phyloP scores from a whole-genome alignment of 2,888 invertebrate species.

The Actias luna region DNA sequence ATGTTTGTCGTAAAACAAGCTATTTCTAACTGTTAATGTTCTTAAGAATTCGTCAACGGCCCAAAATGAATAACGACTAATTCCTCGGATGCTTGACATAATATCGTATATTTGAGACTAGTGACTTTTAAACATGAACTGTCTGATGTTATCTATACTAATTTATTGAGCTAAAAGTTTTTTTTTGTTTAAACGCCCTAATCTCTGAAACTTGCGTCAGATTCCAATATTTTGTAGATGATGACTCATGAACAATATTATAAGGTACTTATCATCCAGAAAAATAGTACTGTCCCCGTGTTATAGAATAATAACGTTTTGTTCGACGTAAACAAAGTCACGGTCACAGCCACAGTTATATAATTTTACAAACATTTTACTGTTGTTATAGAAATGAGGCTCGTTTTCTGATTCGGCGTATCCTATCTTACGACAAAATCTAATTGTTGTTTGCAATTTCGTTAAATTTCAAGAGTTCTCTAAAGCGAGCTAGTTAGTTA shows the following conservation, averaged over 20 bases:
- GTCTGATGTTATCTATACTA: not conserved
- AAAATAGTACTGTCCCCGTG: too few relatives aligned
- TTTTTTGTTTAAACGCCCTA: too few relatives aligned
- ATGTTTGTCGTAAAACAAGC: slow-evolving; percentile 27
- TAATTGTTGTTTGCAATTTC: not conserved
- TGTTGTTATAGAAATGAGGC: not conserved
- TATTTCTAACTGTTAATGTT: slow-evolving; percentile 7
- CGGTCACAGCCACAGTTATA: too few relatives aligned
- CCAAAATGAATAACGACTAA: not conserved
- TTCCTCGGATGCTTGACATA: not conserved
- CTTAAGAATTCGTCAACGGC: slow-evolving; percentile 5
- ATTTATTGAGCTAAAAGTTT: too few relatives aligned
- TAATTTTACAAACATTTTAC: not conserved
- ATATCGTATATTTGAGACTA: not conserved
- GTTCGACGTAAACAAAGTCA: too few relatives aligned
- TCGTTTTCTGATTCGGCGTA: not conserved
- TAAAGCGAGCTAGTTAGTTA: not conserved
- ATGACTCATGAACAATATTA: too few relatives aligned
- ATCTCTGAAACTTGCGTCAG: too few relatives aligned
- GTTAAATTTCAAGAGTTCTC: not conserved
- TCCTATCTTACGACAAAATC: not conserved
- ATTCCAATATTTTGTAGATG: too few relatives aligned
- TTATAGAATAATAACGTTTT: too few relatives aligned
- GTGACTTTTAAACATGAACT: not conserved
- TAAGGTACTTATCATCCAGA: too few relatives aligned